These are phyloP conservation scores for Scopus umbretta DNA, from an alignment of 2,113 vertebrate species.

Conservation along the genomic window DNA sequence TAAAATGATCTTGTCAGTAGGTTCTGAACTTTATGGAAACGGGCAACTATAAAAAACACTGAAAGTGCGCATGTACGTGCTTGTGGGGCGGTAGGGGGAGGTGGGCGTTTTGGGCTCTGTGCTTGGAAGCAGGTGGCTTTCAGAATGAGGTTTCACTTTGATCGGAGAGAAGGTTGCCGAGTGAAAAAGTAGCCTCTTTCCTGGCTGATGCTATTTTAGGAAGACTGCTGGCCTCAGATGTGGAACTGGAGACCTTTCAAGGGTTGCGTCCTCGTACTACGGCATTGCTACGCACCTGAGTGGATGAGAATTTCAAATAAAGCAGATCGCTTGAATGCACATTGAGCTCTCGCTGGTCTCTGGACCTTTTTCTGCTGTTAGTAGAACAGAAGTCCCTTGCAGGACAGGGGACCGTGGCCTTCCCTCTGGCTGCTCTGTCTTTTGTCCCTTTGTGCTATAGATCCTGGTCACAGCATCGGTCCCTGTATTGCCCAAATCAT, in stretches of 20 bases:
- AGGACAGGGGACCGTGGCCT: neutral
- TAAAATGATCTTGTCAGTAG: neutral
- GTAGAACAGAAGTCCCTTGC: neutral
- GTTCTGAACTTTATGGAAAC: neutral
- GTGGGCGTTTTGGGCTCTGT: neutral
- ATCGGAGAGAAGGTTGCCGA: rapidly evolving
- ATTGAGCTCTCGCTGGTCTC: neutral
- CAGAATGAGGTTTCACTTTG: neutral
- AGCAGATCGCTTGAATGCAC: neutral
- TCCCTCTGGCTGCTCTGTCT: neutral
- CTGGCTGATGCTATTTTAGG: neutral
- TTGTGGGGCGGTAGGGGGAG: neutral
- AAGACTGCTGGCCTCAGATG: neutral
- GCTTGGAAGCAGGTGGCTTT: conserved; percentile 1
- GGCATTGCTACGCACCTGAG: neutral
- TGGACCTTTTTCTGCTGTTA: neutral
- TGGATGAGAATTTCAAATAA: neutral
- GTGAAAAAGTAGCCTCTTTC: neutral
- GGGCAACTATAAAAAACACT: neutral
- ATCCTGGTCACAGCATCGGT: neutral
- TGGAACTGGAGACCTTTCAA: neutral
- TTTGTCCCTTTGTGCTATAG: neutral
- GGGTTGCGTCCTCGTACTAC: rapidly evolving
- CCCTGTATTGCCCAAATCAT: neutral
- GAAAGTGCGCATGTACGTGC: neutral